These are phyloP conservation scores for Lycocerus yunnanus DNA, from an alignment of 2,888 invertebrate genomes.

Conservation along the genomic window DNA sequence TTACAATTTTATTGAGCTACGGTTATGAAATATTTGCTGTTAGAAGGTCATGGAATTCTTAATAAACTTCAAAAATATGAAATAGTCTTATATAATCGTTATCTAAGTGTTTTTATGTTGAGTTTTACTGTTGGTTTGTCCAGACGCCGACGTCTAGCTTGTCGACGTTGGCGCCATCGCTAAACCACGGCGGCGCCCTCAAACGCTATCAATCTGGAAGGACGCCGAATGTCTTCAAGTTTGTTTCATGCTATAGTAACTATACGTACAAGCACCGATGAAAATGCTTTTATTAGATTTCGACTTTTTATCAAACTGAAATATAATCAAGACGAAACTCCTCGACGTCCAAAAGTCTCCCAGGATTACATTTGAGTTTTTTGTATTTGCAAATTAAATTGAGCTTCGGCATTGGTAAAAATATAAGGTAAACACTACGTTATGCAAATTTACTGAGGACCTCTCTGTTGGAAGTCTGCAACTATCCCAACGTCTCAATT, in stretches of 20 bases:
- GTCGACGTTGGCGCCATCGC: slow-evolving; percentile 46
- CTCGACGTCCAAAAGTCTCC: not conserved
- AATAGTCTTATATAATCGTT: slow-evolving; percentile 23
- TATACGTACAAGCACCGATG: slow-evolving; percentile 4
- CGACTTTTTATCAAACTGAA: not conserved
- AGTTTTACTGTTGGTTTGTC: slow-evolving; percentile 39
- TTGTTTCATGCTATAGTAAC: slow-evolving; percentile 35
- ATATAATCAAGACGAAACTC: not conserved
- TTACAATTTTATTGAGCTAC: not conserved
- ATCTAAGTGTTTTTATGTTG: slow-evolving; percentile 27
- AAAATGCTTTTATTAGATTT: slow-evolving; percentile 1
- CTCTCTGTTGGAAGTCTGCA: too few relatives aligned
- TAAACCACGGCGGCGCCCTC: slow-evolving; percentile 45
- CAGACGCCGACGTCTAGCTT: slow-evolving; percentile 50
- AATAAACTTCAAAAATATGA: slow-evolving; percentile 6
- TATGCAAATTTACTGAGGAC: too few relatives aligned
- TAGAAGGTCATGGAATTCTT: slow-evolving; percentile 15
- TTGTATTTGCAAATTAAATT: not conserved
- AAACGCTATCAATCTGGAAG: slow-evolving; percentile 48
- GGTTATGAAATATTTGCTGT: not conserved
- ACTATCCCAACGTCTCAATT: too few relatives aligned
- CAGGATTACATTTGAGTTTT: not conserved
- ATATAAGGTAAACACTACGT: too few relatives aligned
- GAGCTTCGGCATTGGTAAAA: too few relatives aligned
- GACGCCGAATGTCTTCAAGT: slow-evolving; percentile 40